Evolutionary conservation across 2,888 invertebrate species (phyloP).

Genomic region (Leptura quadrifasciata): DNA sequence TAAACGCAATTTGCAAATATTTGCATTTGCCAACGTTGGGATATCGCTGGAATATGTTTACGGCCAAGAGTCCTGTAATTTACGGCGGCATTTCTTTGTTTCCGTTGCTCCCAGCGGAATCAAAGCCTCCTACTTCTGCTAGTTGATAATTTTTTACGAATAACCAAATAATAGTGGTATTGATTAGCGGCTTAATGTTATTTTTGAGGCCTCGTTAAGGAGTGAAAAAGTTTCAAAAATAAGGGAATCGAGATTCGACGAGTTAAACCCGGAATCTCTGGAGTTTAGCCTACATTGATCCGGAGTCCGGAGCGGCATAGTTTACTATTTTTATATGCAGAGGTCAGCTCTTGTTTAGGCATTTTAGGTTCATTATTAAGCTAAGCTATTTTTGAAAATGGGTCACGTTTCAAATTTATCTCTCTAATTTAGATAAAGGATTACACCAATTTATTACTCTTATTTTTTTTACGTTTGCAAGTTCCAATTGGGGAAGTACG

Average conservation of each 20-base stretch:
- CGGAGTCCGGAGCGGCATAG: slow-evolving; percentile 50
- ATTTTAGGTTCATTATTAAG: slow-evolving; percentile 48
- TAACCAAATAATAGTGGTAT: not conserved
- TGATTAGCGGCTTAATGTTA: not conserved
- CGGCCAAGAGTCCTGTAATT: not conserved
- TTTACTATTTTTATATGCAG: slow-evolving; percentile 59
- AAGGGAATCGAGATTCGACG: slow-evolving; percentile 2
- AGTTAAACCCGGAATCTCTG: slow-evolving; percentile 43
- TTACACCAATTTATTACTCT: slow-evolving; percentile 31
- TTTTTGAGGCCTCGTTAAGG: not conserved
- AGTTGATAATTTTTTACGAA: slow-evolving; percentile 1
- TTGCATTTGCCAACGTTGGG: not conserved
- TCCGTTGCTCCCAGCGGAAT: not conserved
- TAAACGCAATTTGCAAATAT: slow-evolving; percentile 30
- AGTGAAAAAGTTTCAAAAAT: slow-evolving; percentile 10
- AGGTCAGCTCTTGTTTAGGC: slow-evolving; percentile 60
- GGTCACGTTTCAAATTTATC: slow-evolving; percentile 45
- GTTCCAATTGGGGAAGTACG: slow-evolving; percentile 20
- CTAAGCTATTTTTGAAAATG: slow-evolving; percentile 47
- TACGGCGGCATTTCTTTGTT: not conserved
- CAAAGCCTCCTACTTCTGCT: not conserved
- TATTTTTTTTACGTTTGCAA: slow-evolving; percentile 32
- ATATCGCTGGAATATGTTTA: slow-evolving; percentile 6
- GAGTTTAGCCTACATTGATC: slow-evolving; percentile 52
- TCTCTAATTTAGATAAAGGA: slow-evolving; percentile 42